Evolutionary conservation across 2,888 invertebrate species (phyloP).

Genomic region (Celastrina argiolus): DNA sequence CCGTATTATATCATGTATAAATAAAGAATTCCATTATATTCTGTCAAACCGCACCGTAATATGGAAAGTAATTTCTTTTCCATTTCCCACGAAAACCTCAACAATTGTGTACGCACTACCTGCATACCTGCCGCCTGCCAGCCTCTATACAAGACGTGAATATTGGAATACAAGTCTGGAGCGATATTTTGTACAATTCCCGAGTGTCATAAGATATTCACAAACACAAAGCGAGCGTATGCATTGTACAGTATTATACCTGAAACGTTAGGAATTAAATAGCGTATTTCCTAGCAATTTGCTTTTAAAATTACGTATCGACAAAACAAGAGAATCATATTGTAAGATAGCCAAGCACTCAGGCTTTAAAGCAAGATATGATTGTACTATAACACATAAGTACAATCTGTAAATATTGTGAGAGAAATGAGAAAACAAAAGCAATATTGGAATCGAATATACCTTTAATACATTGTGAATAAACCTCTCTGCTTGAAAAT

Average conservation of each 20-base stretch:
- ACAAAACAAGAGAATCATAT: not conserved
- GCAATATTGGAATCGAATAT: not conserved
- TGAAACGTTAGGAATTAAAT: slow-evolving; percentile 13
- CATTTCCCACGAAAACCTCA: slow-evolving; percentile 1
- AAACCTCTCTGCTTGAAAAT: no score
- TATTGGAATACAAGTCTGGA: slow-evolving; percentile 19
- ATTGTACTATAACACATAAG: not conserved
- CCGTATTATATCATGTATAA: not conserved
- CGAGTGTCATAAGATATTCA: slow-evolving; percentile 19
- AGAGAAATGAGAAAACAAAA: not conserved
- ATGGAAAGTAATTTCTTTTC: not conserved
- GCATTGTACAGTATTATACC: slow-evolving; percentile 6
- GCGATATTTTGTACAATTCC: slow-evolving; percentile 20
- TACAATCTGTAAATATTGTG: not conserved
- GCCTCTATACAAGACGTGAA: slow-evolving; percentile 12
- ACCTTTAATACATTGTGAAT: not conserved
- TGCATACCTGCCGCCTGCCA: not conserved
- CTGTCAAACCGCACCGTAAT: not conserved
- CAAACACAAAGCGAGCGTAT: slow-evolving; percentile 15
- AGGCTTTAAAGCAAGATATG: slow-evolving; percentile 1
- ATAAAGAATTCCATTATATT: no score
- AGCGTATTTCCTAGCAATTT: not conserved
- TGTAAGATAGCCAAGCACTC: slow-evolving; percentile 3
- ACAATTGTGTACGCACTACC: not conserved
- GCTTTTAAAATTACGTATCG: slow-evolving; percentile 12